Percentiles rank a stretch among this genome's conserved stretches.
phyloP scores from a whole-genome alignment of 2,797 vertebrate genomes.

The Premnoplex brunnescens region DNA sequence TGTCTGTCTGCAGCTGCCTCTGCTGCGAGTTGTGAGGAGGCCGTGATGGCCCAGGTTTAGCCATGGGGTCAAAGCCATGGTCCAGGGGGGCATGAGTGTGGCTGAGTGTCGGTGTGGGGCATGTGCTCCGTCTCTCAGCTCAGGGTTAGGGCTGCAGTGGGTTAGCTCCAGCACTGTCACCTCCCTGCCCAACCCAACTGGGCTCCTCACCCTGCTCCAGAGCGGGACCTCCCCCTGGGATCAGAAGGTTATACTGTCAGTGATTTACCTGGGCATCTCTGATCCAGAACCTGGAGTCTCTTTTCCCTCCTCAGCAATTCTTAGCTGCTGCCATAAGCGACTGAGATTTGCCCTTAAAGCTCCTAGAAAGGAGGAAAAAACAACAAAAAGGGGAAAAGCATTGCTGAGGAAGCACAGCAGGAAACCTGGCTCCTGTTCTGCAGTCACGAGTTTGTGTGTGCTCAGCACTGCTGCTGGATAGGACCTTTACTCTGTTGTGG shows the following conservation, averaged over 20 bases:
- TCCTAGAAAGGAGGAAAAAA: background rate
- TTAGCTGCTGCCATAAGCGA: accelerated
- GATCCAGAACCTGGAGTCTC: background rate
- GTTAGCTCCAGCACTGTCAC: background rate
- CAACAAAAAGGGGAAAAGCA: background rate
- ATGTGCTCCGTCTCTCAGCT: accelerated
- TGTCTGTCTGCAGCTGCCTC: background rate
- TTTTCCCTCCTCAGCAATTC: background rate
- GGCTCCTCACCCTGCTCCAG: accelerated
- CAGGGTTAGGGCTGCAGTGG: accelerated
- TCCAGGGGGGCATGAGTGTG: too few species aligned
- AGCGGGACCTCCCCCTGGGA: accelerated
- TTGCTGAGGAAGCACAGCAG: background rate
- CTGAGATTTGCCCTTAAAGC: background rate
- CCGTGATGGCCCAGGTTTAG: background rate
- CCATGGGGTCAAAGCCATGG: background rate
- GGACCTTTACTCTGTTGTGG: accelerated
- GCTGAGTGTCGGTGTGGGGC: accelerated
- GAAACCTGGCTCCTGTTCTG: background rate
- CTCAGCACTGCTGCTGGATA: background rate
- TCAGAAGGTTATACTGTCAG: background rate
- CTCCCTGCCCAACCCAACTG: background rate
- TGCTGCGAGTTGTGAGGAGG: background rate
- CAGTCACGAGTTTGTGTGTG: background rate
- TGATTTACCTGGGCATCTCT: background rate